Conservation (phyloP, 2,888 invertebrate genomes). For the Zeuzera pyrina region DNA sequence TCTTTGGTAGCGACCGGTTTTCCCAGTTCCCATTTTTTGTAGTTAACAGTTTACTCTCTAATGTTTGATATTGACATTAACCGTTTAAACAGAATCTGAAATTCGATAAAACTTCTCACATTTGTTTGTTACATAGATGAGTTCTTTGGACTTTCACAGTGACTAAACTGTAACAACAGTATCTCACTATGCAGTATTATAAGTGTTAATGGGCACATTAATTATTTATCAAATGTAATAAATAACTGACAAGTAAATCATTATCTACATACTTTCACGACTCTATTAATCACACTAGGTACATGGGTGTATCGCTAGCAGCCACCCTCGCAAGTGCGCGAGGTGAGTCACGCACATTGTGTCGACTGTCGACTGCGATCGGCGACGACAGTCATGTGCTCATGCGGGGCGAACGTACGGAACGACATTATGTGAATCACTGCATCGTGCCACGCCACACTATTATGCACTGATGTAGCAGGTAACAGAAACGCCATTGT, state of each 20-base stretch:
- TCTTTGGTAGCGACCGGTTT: conserved; percentile 65
- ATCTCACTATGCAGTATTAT: too few species aligned
- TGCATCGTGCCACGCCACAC: conserved; percentile 40
- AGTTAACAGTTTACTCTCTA: conserved; percentile 42
- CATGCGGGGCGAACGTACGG: conserved; percentile 35
- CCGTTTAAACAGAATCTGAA: too few species aligned
- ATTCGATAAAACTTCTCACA: too few species aligned
- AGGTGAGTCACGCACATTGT: conserved; percentile 24
- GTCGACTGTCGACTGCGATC: too few species aligned
- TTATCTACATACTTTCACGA: conserved; percentile 28
- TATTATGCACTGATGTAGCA: conserved; percentile 55
- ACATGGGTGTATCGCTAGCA: conserved; percentile 28
- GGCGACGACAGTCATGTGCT: too few species aligned
- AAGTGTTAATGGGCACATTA: conserved; percentile 24
- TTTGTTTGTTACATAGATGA: too few species aligned
- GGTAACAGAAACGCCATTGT: conserved; percentile 66
- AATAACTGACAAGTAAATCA: conserved; percentile 30
- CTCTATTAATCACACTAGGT: conserved; percentile 45
- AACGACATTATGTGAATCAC: conserved; percentile 37
- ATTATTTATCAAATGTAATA: conserved; percentile 30
- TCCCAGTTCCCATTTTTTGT: conserved; percentile 36
- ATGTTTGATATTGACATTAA: too few species aligned
- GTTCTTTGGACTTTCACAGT: too few species aligned
- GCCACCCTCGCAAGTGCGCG: conserved; percentile 15
- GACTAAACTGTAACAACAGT: too few species aligned